Percentiles rank a stretch among this genome's conserved stretches.
phyloP scores from a whole-genome alignment of 2,797 vertebrate species.

The Megalops cyprinoides region DNA sequence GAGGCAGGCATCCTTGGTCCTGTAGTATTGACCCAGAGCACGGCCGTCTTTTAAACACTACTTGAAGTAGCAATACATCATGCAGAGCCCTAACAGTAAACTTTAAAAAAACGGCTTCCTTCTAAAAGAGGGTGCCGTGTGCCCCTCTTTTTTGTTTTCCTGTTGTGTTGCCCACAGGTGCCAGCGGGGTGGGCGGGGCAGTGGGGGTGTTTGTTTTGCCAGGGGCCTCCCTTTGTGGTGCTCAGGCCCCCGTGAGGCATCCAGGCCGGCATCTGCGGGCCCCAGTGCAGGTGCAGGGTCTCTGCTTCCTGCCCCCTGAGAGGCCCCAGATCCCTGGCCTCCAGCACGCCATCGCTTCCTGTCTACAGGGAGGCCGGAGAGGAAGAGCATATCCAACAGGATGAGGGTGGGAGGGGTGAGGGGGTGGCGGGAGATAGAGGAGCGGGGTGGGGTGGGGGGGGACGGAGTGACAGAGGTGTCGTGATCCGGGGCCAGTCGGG shows the following conservation, averaged over 20 bases:
- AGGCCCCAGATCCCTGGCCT: conserved; percentile 6
- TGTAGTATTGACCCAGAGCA: too few species aligned
- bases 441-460: background rate
- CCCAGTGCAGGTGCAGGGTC: conserved; percentile 5
- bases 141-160: background rate
- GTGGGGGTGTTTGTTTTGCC: background rate
- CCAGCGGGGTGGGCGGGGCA: background rate
- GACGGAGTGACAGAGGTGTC: background rate
- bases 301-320: background rate
- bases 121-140: background rate
- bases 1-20: too few species aligned
- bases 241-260: background rate
- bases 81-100: background rate
- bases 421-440: background rate
- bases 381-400: conserved; percentile 18
- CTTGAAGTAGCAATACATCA: background rate
- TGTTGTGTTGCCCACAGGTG: background rate
- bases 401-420: background rate
- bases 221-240: background rate
- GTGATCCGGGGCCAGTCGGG: background rate
- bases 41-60: background rate
- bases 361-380: conserved; percentile 1
- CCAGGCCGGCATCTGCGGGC: conserved; percentile 11
- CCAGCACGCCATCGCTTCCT: background rate
- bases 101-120: background rate